Evolutionary conservation across 2,797 vertebrate species (phyloP), one percentile per base, ranked within the genome.

Genomic region (Lycodopsis pacificus): DNA sequence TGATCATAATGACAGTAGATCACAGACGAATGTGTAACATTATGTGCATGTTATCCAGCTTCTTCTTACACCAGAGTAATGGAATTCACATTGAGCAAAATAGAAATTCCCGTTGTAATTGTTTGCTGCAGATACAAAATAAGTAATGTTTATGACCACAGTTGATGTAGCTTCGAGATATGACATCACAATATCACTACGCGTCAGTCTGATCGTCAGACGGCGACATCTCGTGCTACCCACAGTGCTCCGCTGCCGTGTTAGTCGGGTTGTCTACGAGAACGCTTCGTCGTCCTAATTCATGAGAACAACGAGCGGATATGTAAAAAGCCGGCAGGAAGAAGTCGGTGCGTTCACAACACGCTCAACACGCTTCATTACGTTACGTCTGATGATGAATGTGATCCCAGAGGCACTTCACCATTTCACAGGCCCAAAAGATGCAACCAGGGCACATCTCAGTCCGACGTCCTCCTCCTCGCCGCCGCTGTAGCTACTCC

Each of bases 391-490:
- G 59, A 62, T 76, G 63, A 62, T 63, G 71, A 70, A 69, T 76
- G 64, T 30, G 34, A 49, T 76, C 71, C 67, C 76, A 66, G 51
- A 73, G 46, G 44, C 66, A 53, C 54, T 40, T 86, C 48, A 67
- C 3, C 65, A 56, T 64, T 64, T 79, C 69, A 79, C 72, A 73
- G 71, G 49, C 65, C 40, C n/a, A n/a, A 59, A n/a, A 57, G 71
- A 76, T 65, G 64, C 34, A 76, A 76, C 71, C 58, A 65, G 77
- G 73, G 49, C 73, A 54, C 38, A 2, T 72, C 65, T 67, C 74
- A 66, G 61, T 46, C 22, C 72, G 49, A 38, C 2, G 42, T 59
- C 34, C 1, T 48, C 44, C n/a, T n/a, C 51, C 25, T 58, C 34
- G 0, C 32, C 32, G 32, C 32, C 8, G 15, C 53, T 38, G 51